phyloP scores from a whole-genome alignment of 1,140 invertebrate genomes.

The Daktulosphaira vitifoliae region DNA sequence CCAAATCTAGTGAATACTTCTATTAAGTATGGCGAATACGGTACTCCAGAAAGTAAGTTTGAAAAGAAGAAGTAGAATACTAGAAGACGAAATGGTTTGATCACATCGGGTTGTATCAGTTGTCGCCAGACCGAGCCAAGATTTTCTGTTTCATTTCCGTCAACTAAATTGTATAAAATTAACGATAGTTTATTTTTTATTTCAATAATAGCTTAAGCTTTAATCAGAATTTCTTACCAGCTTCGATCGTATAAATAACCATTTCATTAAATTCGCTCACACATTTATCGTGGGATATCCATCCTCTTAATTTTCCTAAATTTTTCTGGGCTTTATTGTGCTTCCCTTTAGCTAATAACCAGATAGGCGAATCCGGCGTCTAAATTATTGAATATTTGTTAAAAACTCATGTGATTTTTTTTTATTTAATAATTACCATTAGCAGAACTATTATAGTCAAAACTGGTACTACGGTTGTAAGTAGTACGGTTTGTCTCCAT shows the following conservation, averaged over 20 bases:
- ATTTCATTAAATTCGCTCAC: conserved; percentile 46
- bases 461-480: background rate
- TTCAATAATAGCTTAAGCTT: too few relatives aligned
- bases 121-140: background rate
- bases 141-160: background rate
- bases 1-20: background rate
- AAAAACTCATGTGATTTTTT: background rate
- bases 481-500: conserved; percentile 8
- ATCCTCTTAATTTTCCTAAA: conserved; percentile 48
- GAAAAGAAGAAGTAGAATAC: conserved; percentile 17
- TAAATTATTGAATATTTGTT: conserved; percentile 35
- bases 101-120: background rate
- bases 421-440: background rate
- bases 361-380: conserved; percentile 60
- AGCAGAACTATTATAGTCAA: background rate
- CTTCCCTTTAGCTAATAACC: conserved; percentile 49
- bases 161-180: too few relatives aligned
- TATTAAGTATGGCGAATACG: background rate
- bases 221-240: too few relatives aligned
- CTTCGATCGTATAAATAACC: conserved; percentile 34
- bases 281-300: conserved; percentile 45
- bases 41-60: conserved; percentile 9
- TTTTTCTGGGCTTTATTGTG: conserved; percentile 46
- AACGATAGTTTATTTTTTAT: too few relatives aligned
- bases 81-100: conserved; percentile 3